Evolutionary conservation across 2,888 invertebrate species (phyloP).

Genomic region (Cybosia mesomella): DNA sequence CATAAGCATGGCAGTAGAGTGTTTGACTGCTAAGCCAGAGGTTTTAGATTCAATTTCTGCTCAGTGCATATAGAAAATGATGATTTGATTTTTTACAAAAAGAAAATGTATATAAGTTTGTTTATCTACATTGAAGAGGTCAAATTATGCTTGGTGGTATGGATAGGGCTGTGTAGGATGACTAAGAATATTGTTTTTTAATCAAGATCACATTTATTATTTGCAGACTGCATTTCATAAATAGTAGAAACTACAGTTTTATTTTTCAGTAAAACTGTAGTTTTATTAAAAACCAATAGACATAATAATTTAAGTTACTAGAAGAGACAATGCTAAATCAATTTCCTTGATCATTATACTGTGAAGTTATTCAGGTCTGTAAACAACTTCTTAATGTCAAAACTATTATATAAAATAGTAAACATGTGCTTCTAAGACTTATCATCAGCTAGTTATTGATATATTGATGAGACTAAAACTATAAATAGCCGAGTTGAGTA

Average conservation of each 20-base stretch:
- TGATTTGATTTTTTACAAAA: too few relatives aligned
- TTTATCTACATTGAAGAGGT: background rate
- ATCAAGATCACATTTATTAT: too few relatives aligned
- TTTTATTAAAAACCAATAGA: background rate
- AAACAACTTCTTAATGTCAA: background rate
- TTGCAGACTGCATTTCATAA: too few relatives aligned
- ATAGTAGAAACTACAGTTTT: too few relatives aligned
- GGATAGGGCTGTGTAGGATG: background rate
- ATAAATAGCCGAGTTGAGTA: too few relatives aligned
- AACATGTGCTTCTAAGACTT: background rate
- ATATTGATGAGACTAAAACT: too few relatives aligned
- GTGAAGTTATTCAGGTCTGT: background rate
- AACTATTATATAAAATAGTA: background rate
- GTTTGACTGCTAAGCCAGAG: too few relatives aligned
- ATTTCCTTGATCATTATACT: background rate
- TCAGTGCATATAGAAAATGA: too few relatives aligned
- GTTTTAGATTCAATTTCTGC: too few relatives aligned
- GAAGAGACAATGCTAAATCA: background rate
- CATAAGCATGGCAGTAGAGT: too few relatives aligned
- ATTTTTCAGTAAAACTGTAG: too few relatives aligned
- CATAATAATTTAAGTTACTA: background rate
- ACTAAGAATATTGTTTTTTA: background rate
- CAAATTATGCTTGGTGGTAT: background rate
- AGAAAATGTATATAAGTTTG: background rate
- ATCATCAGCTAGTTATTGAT: too few relatives aligned